These are phyloP conservation scores for Diglossa cyanea DNA, from an alignment of 2,797 vertebrate species.

Conservation along the genomic window DNA sequence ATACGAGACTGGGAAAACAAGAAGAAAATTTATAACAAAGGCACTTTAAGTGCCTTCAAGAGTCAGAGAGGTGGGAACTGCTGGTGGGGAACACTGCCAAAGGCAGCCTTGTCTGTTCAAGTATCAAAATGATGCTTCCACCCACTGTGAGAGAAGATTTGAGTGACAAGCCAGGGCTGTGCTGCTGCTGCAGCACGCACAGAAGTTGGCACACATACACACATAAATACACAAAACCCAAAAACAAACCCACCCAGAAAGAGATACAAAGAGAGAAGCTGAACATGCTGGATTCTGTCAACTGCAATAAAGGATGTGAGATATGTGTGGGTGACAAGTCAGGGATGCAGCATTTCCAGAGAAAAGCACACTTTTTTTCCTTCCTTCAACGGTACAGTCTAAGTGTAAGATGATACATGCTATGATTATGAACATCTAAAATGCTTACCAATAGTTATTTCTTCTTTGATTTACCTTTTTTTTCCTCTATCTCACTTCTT, in stretches of 20 bases:
- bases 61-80: constrained; percentile 32
- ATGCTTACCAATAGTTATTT: neutral
- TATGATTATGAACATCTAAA: neutral
- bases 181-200: neutral
- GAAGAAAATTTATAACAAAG: neutral
- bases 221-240: neutral
- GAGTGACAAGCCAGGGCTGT: constrained; percentile 6
- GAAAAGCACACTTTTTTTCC: neutral
- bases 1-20: neutral
- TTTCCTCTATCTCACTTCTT: neutral
- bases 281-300: constrained; percentile 33
- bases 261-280: neutral
- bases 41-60: neutral
- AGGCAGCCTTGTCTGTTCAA: constrained; percentile 20
- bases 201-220: neutral
- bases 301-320: constrained; percentile 11
- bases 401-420: neutral
- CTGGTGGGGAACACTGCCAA: neutral
- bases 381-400: neutral
- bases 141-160: neutral
- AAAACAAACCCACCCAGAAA: constrained; percentile 9
- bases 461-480: neutral
- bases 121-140: neutral
- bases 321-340: constrained; percentile 1
- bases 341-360: constrained; percentile 3